A percentile compares a stretch with the other conserved stretches of the same genome.
These are phyloP conservation scores for Okamejei kenojei DNA, from an alignment of 2,797 vertebrate species.

Conservation along the genomic window DNA sequence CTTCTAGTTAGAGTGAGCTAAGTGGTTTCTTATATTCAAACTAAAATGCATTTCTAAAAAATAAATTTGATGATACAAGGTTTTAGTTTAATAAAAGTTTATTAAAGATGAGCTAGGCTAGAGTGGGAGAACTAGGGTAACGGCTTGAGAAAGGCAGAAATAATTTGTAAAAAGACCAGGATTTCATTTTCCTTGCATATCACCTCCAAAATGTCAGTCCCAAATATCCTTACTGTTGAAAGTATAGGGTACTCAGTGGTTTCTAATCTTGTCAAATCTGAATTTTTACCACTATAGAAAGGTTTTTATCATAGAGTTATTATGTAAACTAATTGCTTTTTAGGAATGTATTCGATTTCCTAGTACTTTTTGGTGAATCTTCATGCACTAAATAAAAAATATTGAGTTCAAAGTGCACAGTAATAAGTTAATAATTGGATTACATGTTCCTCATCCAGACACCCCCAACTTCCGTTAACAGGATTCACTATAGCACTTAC, in stretches of 20 bases:
- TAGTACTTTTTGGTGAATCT: no score
- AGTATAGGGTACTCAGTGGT: background rate
- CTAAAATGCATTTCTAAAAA: background rate
- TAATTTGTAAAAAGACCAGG: background rate
- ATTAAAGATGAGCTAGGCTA: no score
- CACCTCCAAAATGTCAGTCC: background rate
- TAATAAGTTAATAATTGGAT: background rate
- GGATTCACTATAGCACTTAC: background rate
- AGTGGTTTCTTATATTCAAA: background rate
- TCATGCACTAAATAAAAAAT: no score
- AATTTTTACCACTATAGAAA: no score
- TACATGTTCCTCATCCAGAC: background rate
- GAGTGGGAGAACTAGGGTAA: background rate
- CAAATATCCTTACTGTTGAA: background rate
- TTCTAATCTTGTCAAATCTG: background rate
- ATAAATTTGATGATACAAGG: background rate
- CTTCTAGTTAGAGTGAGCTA: no score
- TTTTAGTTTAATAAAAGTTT: background rate
- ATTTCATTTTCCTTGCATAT: background rate
- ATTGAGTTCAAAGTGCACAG: no score
- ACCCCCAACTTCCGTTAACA: background rate
- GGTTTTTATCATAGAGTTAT: no score
- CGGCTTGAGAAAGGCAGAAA: background rate
- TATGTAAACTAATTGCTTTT: no score
- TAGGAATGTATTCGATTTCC: no score